These are phyloP conservation scores for Sphinx pinastri DNA, from an alignment of 2,888 invertebrate genomes.

Conservation along the genomic window DNA sequence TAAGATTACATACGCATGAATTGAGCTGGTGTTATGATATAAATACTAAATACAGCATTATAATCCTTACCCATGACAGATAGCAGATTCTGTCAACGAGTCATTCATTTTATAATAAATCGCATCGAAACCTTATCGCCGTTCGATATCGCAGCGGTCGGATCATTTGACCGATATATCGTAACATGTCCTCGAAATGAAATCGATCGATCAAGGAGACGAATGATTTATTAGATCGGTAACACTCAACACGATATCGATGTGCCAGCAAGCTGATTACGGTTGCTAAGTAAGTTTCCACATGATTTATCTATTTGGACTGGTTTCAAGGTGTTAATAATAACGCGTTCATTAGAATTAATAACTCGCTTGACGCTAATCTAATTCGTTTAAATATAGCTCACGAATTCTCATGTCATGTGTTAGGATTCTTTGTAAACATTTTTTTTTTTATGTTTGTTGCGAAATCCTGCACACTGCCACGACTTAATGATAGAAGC, in stretches of 20 bases:
- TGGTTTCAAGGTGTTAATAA: neutral
- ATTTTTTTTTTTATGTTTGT: neutral
- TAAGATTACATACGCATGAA: neutral
- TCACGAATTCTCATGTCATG: constrained; percentile 11
- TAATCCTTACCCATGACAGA: neutral
- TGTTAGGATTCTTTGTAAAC: neutral
- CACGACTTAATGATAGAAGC: neutral
- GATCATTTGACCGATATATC: constrained; percentile 39
- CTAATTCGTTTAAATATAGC: neutral
- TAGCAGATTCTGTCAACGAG: neutral
- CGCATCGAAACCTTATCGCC: constrained; percentile 1
- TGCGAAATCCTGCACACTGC: neutral
- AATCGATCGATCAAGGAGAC: too few species aligned
- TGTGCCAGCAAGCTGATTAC: neutral
- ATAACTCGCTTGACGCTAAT: neutral
- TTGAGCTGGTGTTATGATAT: neutral
- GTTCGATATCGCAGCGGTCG: constrained; percentile 37
- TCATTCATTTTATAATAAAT: neutral
- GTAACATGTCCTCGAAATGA: constrained; percentile 35
- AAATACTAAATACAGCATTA: neutral
- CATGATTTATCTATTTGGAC: neutral
- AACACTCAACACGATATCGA: neutral
- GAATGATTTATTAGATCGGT: constrained; percentile 33
- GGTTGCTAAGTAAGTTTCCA: constrained; percentile 6
- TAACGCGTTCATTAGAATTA: constrained; percentile 4